These are phyloP conservation scores for Pandemis cinnamomeana DNA, from an alignment of 2,888 invertebrate genomes.

Conservation along the genomic window DNA sequence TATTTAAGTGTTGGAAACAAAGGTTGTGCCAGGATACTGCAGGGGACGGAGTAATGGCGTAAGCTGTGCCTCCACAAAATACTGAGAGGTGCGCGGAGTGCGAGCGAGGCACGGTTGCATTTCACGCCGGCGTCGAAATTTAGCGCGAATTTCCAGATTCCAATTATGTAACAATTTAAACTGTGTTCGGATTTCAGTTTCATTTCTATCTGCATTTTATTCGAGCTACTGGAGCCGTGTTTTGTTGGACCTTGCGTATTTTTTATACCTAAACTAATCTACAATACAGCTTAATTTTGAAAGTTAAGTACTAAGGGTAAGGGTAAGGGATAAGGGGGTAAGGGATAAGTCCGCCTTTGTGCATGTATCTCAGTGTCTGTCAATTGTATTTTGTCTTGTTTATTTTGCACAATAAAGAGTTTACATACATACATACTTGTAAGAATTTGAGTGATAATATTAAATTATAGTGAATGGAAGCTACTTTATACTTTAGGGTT, in stretches of 20 bases:
- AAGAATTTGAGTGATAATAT: no score
- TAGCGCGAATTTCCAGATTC: constrained; percentile 51
- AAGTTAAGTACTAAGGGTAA: neutral
- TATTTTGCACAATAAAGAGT: no score
- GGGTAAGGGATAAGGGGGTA: no score
- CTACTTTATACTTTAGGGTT: no score
- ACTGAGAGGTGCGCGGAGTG: constrained; percentile 27
- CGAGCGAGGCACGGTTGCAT: constrained; percentile 45
- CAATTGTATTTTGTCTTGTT: no score
- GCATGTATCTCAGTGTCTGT: no score
- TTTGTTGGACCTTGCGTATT: constrained; percentile 10
- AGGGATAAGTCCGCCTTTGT: no score
- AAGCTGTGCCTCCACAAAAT: constrained; percentile 16
- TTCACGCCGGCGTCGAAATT: constrained; percentile 48
- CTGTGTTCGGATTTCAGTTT: constrained; percentile 47
- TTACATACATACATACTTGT: no score
- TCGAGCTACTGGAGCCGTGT: constrained; percentile 23
- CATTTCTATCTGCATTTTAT: constrained; percentile 43
- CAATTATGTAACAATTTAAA: constrained; percentile 54
- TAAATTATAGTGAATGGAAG: no score
- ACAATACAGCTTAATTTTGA: neutral
- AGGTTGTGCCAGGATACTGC: constrained; percentile 1
- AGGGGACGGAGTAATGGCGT: constrained; percentile 8
- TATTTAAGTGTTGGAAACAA: constrained; percentile 18
- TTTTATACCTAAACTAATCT: neutral